phyloP scores from a whole-genome alignment of 1,140 invertebrate genomes.

The Riptortus pedestris region DNA sequence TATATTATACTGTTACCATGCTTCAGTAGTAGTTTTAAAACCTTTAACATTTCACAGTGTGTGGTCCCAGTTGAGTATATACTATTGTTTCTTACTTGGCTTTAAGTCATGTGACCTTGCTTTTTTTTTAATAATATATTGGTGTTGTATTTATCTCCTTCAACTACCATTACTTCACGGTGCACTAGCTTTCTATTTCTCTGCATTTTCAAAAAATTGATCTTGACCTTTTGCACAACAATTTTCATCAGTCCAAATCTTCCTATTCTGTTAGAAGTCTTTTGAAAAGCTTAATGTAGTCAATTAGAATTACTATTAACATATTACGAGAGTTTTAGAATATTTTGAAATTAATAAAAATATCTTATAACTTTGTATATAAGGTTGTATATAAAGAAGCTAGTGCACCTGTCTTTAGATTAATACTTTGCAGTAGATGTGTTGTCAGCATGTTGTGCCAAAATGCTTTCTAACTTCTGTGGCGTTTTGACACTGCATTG shows the following conservation, averaged over 20 bases:
- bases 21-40: slow-evolving; percentile 26
- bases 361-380: too few relatives aligned
- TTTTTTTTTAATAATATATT: slow-evolving; percentile 29
- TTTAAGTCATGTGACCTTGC: slow-evolving; percentile 35
- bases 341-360: too few relatives aligned
- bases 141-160: slow-evolving; percentile 24
- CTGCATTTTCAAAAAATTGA: not conserved
- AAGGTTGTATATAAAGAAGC: slow-evolving; percentile 9
- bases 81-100: slow-evolving; percentile 30
- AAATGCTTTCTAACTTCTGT: slow-evolving; percentile 29
- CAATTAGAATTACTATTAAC: not conserved
- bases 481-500: slow-evolving; percentile 23
- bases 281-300: too few relatives aligned
- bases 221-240: too few relatives aligned
- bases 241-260: too few relatives aligned
- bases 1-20: slow-evolving; percentile 21
- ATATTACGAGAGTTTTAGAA: too few relatives aligned
- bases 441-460: slow-evolving; percentile 35
- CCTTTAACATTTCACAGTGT: slow-evolving; percentile 31
- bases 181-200: slow-evolving; percentile 17
- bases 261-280: too few relatives aligned
- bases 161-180: slow-evolving; percentile 14
- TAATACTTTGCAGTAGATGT: slow-evolving; percentile 27
- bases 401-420: slow-evolving; percentile 22
- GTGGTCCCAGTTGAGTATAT: slow-evolving; percentile 37